A percentile compares a stretch with the other conserved stretches of the same genome.
Conservation (phyloP, 2,113 vertebrate species). For the Silurus meridionalis region DNA sequence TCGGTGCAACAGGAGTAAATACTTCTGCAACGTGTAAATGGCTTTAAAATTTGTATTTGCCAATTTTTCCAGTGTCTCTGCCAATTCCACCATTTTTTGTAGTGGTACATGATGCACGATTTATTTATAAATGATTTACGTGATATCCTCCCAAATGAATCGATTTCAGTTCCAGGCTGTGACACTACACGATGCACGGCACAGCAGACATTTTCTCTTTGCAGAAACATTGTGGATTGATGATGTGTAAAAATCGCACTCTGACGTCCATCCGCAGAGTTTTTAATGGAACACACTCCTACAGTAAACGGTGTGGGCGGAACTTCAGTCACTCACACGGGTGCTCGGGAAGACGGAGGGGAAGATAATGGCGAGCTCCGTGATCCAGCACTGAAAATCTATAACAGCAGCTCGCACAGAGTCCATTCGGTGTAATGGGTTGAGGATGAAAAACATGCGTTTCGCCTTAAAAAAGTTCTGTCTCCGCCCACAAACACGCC, state of each 20-base stretch:
- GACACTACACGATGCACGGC: background rate
- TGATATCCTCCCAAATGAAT: background rate
- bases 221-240: background rate
- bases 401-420: background rate
- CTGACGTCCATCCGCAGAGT: background rate
- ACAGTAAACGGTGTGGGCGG: background rate
- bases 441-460: background rate
- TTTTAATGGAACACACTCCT: background rate
- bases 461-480: background rate
- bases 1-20: too few relatives aligned
- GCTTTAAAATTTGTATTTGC: background rate
- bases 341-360: background rate
- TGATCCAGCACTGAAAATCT: background rate
- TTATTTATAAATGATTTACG: background rate
- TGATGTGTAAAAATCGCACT: background rate
- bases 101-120: background rate
- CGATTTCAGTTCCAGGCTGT: background rate
- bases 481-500: slow-evolving; percentile 16
- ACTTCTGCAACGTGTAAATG: too few relatives aligned
- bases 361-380: background rate
- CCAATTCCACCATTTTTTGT: background rate
- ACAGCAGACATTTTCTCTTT: background rate
- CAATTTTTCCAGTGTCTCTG: background rate
- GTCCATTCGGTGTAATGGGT: too few relatives aligned
- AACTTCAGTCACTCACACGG: background rate